These are phyloP conservation scores for Drosophila bocqueti DNA, from an alignment of 1,140 invertebrate genomes.

Conservation along the genomic window DNA sequence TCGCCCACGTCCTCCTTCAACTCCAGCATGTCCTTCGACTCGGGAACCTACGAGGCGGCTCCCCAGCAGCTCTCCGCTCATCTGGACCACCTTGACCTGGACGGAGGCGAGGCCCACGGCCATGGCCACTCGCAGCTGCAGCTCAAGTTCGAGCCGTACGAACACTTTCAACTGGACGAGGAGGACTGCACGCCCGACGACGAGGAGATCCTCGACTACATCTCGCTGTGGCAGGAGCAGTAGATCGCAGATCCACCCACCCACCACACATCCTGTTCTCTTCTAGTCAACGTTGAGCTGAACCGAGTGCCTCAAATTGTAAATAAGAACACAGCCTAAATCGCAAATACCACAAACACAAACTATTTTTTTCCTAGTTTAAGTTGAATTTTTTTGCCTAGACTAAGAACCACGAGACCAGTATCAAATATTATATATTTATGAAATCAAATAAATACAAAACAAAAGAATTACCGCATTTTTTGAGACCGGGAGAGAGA, in stretches of 20 bases:
- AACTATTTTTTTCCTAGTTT: constrained; percentile 34
- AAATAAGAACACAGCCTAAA: constrained; percentile 52
- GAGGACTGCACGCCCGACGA: constrained; percentile 93
- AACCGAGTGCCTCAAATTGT: constrained; percentile 78
- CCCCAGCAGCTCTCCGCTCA: constrained; percentile 67
- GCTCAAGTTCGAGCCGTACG: constrained; percentile 88
- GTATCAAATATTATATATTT: constrained; percentile 44
- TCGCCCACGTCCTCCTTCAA: constrained; percentile 93
- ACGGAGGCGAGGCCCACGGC: constrained; percentile 7
- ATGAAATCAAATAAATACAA: constrained; percentile 15
- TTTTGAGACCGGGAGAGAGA: neutral
- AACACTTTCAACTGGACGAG: constrained; percentile 89
- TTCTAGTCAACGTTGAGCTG: constrained; percentile 73
- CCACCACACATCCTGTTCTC: constrained; percentile 45
- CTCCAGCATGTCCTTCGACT: constrained; percentile 89
- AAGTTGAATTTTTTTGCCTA: constrained; percentile 37
- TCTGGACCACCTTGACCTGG: constrained; percentile 17
- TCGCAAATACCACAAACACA: constrained; percentile 8
- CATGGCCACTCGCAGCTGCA: constrained; percentile 61
- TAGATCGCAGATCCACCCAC: no score
- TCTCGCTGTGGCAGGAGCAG: constrained; percentile 93
- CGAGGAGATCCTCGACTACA: constrained; percentile 95
- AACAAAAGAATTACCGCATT: neutral
- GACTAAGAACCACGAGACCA: constrained; percentile 49
- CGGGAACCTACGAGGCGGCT: constrained; percentile 81